Evolutionary conservation across 1,140 invertebrate species (phyloP), one percentile per base, ranked within the genome.

Genomic region (Trissolcus basalis): DNA sequence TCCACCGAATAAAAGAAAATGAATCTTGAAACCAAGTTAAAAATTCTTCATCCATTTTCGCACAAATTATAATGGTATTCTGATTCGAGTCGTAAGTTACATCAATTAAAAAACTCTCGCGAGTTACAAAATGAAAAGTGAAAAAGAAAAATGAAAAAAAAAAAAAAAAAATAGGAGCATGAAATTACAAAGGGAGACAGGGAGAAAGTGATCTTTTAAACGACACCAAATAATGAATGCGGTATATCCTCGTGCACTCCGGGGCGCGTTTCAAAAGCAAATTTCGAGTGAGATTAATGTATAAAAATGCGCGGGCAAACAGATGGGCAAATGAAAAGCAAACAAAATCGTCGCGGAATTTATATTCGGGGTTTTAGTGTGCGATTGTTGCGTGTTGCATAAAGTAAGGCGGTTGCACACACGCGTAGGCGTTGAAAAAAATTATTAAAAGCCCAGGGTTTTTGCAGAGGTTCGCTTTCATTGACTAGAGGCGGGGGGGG

Each of bases 391-490:
- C 56, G 56, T 44, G 27, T 7, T 47, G 50, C 55, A 65, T 60
- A 54, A 67, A 61, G 61, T 67, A 74, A 61, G 50, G 55, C 49
- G 54, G 60, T 70, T 61, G 50, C 16, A 49, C 35, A 58, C 44
- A 69, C 56, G 56, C n/a, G 64, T 69, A 75, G 63, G 73, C 65
- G 73, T 79, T 72, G n/a, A 74, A 76, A 84, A 81, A 85, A 27
- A 27, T 27, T 81, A 82, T 83, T 81, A 83, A 85, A 85, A 82
- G 77, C 43, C 43, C 6, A 44, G 45, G 80, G 27, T 83, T 83
- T 84, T 81, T 80, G 78, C 65, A 75, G 73, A 82, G 81, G 79
- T 80, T 85, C 83, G 82, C 53, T 83, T 83, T 79, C 82, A 82
- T 81, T 80, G 80, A 82, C 78, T 77, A 59, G 73, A 9, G 36